Conservation (phyloP, 2,113 vertebrate genomes). For the Macheiramphus alcinus region DNA sequence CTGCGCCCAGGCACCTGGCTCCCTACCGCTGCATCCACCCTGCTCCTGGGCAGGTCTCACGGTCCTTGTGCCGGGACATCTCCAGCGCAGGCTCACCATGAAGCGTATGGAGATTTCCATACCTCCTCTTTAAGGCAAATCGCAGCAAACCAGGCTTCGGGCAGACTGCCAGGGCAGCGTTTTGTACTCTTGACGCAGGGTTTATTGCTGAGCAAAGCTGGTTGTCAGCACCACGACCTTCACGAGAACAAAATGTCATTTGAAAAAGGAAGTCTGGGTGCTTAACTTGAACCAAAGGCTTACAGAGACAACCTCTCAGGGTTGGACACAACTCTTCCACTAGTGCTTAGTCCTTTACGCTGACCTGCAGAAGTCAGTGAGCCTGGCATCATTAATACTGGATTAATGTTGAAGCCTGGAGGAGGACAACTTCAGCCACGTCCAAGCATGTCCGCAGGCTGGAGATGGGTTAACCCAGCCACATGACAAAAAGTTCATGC, state of each 20-base stretch:
- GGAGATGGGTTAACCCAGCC: neutral
- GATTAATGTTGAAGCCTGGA: neutral
- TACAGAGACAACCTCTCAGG: neutral
- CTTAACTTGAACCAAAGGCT: neutral
- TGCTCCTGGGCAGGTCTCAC: neutral
- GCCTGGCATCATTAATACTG: neutral
- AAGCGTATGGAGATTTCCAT: neutral
- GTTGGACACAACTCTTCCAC: neutral
- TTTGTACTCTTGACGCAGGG: neutral
- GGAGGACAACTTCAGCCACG: neutral
- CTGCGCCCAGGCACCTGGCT: neutral
- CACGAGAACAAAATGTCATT: neutral
- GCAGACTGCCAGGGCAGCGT: neutral
- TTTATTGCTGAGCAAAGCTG: neutral
- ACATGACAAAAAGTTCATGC: neutral
- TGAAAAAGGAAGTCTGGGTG: neutral
- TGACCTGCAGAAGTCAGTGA: neutral
- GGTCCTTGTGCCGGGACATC: neutral
- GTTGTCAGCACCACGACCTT: neutral
- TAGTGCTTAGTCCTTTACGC: neutral
- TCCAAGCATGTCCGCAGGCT: neutral
- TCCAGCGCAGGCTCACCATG: neutral
- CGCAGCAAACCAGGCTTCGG: neutral
- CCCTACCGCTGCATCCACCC: neutral
- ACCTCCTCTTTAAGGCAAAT: neutral